Percentiles rank a stretch among this genome's conserved stretches.
Evolutionary conservation across 2,797 vertebrate genomes (phyloP).

Genomic region (Hylomyscus alleni): DNA sequence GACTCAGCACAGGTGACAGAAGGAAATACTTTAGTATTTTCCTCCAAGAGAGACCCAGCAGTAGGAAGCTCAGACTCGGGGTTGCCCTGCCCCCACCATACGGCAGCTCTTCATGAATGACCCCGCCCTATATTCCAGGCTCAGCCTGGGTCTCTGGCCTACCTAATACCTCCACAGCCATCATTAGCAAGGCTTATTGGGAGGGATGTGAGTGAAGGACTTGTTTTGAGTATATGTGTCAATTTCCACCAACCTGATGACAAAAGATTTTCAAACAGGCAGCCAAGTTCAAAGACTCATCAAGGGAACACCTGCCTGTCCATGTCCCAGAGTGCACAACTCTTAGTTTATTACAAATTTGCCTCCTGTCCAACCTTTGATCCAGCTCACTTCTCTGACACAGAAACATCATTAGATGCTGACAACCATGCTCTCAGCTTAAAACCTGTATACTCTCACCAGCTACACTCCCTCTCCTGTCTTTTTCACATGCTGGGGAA

Average conservation of each 20-base stretch:
- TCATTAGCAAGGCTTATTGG: background rate
- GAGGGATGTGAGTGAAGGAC: background rate
- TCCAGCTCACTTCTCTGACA: background rate
- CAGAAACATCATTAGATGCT: constrained; percentile 23
- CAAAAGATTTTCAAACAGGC: constrained; percentile 13
- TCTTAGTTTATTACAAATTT: background rate
- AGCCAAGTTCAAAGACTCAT: constrained; percentile 6
- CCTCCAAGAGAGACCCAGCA: background rate
- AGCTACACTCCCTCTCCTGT: background rate
- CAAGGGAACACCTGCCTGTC: constrained; percentile 22
- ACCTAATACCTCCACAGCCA: background rate
- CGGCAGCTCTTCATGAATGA: background rate
- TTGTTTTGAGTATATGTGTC: background rate
- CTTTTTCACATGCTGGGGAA: background rate
- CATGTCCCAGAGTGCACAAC: background rate
- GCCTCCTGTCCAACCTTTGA: background rate
- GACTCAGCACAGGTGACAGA: background rate
- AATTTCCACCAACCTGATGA: background rate
- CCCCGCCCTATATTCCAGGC: background rate
- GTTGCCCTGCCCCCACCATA: background rate
- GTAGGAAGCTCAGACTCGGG: background rate
- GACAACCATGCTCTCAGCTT: background rate
- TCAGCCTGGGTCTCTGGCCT: background rate
- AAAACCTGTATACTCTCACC: background rate
- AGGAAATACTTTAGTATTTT: background rate